phyloP scores from a whole-genome alignment of 2,888 invertebrate species.

The Tenthredo amoena region DNA sequence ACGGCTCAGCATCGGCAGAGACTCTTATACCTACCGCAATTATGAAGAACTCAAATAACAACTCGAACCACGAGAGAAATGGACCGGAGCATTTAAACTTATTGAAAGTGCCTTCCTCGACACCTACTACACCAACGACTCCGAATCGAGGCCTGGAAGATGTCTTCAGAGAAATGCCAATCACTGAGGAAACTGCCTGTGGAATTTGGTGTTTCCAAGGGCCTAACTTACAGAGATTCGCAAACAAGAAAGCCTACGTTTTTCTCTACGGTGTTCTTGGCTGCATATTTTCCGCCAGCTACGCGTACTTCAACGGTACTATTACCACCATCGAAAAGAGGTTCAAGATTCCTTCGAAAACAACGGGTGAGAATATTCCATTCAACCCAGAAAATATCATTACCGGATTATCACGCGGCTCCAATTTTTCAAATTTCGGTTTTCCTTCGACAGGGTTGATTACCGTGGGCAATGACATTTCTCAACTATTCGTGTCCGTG shows the following conservation, averaged over 20 bases:
- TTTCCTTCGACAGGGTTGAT: conserved; percentile 80
- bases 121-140: conserved; percentile 62
- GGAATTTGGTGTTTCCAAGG: conserved; percentile 83
- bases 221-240: conserved; percentile 81
- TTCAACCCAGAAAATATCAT: not conserved
- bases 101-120: conserved; percentile 67
- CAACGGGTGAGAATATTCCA: conserved; percentile 80
- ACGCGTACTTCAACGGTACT: conserved; percentile 87
- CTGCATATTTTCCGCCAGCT: conserved; percentile 85
- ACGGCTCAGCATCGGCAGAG: not conserved
- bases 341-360: conserved; percentile 86
- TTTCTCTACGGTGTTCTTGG: conserved; percentile 85
- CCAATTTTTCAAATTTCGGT: not conserved
- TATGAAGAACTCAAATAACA: conserved; percentile 67
- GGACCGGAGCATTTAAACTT: conserved; percentile 72
- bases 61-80: conserved; percentile 70
- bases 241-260: conserved; percentile 82
- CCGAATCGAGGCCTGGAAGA: conserved; percentile 76
- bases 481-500: conserved; percentile 84
- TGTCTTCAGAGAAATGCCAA: conserved; percentile 78
- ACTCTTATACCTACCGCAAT: not conserved
- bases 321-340: conserved; percentile 87
- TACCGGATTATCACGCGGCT: not conserved
- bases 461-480: conserved; percentile 87
- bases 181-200: conserved; percentile 84